Evolutionary conservation across 2,888 invertebrate species (phyloP).

Genomic region (Resseliella maxima): DNA sequence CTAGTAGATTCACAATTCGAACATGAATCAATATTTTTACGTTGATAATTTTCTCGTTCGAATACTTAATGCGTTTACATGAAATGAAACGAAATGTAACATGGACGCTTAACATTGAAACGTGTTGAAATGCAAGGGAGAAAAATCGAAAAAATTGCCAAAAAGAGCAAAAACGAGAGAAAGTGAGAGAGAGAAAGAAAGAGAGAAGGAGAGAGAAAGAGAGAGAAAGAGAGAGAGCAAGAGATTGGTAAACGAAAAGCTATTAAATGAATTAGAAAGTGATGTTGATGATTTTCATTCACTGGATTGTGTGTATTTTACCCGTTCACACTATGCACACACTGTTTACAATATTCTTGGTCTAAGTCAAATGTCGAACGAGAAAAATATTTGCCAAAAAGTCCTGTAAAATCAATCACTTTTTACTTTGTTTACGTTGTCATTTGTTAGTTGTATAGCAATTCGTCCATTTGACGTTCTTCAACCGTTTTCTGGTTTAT

Average conservation of each 20-base stretch:
- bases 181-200: too few species aligned
- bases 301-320: not conserved
- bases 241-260: not conserved
- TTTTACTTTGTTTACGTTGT: not conserved
- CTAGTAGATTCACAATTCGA: not conserved
- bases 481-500: not conserved
- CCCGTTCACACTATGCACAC: not conserved
- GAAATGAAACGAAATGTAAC: not conserved
- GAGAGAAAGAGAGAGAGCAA: too few species aligned
- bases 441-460: not conserved
- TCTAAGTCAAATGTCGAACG: not conserved
- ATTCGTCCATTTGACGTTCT: not conserved
- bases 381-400: constrained; percentile 56
- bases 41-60: not conserved
- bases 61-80: not conserved
- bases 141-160: too few species aligned
- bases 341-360: constrained; percentile 45
- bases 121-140: too few species aligned
- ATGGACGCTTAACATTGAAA: too few species aligned
- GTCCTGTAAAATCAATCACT: constrained; percentile 56
- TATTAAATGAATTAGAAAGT: constrained; percentile 49
- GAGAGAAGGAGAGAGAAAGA: too few species aligned
- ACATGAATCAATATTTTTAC: constrained; percentile 1
- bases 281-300: not conserved
- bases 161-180: too few species aligned